Percentiles rank a stretch among this genome's conserved stretches.
Conservation (phyloP, 1,140 invertebrate genomes). For the Samia ricini region DNA sequence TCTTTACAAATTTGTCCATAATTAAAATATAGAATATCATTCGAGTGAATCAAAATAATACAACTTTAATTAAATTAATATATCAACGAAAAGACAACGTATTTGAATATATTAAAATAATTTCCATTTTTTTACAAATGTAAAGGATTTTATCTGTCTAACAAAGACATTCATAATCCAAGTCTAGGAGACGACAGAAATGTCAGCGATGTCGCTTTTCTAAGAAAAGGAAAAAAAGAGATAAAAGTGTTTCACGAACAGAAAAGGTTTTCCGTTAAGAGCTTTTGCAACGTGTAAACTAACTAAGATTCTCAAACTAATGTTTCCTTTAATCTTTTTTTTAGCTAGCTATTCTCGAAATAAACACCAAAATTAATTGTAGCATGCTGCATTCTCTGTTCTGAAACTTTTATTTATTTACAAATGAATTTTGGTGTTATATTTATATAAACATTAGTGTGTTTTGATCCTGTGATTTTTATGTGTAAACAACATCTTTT, state of each 20-base stretch:
- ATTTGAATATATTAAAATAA: neutral
- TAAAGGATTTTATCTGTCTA: neutral
- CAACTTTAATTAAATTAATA: neutral
- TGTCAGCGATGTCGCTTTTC: neutral
- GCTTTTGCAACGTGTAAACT: neutral
- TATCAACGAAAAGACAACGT: neutral
- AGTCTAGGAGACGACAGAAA: neutral
- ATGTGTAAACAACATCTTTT: no score
- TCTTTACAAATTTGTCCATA: no score
- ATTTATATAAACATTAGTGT: no score
- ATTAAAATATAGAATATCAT: neutral
- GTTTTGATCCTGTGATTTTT: no score
- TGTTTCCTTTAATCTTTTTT: neutral
- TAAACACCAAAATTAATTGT: no score
- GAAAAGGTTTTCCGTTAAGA: neutral
- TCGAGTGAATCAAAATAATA: neutral
- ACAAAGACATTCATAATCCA: neutral
- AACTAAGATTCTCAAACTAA: neutral
- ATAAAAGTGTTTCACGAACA: neutral
- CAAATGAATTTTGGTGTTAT: no score
- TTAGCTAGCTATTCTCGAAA: neutral
- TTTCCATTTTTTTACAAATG: neutral
- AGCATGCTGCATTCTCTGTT: no score
- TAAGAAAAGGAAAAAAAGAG: neutral
- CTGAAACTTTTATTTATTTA: no score